These are phyloP conservation scores for Linepithema humile DNA, from an alignment of 1,140 invertebrate genomes.

Conservation along the genomic window DNA sequence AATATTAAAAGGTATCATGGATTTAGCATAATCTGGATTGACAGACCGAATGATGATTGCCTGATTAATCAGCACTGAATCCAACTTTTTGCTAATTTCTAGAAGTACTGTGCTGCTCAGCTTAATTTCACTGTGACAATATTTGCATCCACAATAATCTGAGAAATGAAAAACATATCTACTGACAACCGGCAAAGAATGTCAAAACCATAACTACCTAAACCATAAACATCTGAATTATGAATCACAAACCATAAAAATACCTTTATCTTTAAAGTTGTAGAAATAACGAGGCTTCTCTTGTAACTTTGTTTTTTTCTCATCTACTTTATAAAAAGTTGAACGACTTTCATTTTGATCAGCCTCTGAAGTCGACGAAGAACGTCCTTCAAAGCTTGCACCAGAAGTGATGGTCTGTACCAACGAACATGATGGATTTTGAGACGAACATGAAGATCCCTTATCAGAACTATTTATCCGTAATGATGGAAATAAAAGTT, in stretches of 20 bases:
- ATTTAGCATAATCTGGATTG: neutral
- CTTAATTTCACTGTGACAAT: neutral
- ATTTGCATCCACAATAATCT: neutral
- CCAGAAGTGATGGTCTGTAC: neutral
- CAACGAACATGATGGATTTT: neutral
- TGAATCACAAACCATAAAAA: no score
- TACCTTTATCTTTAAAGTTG: neutral
- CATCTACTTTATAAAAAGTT: no score
- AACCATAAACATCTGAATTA: neutral
- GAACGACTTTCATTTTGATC: neutral
- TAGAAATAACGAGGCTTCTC: neutral
- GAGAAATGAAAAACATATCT: neutral
- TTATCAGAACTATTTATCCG: neutral
- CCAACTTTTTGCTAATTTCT: neutral
- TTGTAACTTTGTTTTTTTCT: no score
- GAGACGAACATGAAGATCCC: neutral
- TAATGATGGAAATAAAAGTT: neutral
- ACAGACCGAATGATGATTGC: neutral
- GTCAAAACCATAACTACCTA: neutral
- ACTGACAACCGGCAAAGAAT: neutral
- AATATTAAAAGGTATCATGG: neutral
- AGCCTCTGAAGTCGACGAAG: neutral
- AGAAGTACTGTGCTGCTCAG: neutral
- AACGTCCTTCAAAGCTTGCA: neutral
- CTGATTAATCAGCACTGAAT: conserved; percentile 5